Percentiles rank a stretch among this genome's conserved stretches.
Evolutionary conservation across 2,888 invertebrate genomes (phyloP).

Genomic region (Mesopsocus fuscifrons): DNA sequence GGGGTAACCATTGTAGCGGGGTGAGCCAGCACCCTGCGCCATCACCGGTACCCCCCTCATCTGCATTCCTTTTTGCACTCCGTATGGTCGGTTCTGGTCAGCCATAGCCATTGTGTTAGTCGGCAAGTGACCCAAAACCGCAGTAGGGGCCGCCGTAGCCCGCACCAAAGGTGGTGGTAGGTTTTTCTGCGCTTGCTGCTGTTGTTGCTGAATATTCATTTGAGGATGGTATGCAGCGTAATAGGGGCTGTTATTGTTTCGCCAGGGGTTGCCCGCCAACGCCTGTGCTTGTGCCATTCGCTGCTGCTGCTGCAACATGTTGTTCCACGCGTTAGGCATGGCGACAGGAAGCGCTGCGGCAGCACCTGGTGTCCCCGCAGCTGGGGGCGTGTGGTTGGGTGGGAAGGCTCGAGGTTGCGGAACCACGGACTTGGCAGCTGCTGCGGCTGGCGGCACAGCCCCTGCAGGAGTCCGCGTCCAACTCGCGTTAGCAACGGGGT

Average conservation of each 20-base stretch:
- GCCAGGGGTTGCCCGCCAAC: not conserved
- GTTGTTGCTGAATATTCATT: too few species aligned
- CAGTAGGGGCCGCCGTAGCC: too few species aligned
- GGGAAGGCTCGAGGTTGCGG: slow-evolving; percentile 33
- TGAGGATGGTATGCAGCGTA: too few species aligned
- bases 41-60: slow-evolving; percentile 3
- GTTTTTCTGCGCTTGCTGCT: too few species aligned
- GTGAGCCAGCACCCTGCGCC: too few species aligned
- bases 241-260: too few species aligned
- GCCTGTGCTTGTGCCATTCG: not conserved
- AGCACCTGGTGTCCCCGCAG: slow-evolving; percentile 63
- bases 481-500: slow-evolving; percentile 15
- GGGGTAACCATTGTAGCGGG: not conserved
- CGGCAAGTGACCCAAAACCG: too few species aligned
- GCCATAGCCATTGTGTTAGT: too few species aligned
- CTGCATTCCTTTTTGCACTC: not conserved
- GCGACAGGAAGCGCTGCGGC: slow-evolving; percentile 33
- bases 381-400: slow-evolving; percentile 32
- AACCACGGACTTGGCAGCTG: slow-evolving; percentile 3
- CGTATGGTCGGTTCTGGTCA: too few species aligned
- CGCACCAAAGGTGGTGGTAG: too few species aligned
- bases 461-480: slow-evolving; percentile 17
- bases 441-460: slow-evolving; percentile 1
- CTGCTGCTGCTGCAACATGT: not conserved
- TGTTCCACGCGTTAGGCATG: slow-evolving; percentile 10